These are phyloP conservation scores for Furcula furcula DNA, from an alignment of 2,888 invertebrate species.

Conservation along the genomic window DNA sequence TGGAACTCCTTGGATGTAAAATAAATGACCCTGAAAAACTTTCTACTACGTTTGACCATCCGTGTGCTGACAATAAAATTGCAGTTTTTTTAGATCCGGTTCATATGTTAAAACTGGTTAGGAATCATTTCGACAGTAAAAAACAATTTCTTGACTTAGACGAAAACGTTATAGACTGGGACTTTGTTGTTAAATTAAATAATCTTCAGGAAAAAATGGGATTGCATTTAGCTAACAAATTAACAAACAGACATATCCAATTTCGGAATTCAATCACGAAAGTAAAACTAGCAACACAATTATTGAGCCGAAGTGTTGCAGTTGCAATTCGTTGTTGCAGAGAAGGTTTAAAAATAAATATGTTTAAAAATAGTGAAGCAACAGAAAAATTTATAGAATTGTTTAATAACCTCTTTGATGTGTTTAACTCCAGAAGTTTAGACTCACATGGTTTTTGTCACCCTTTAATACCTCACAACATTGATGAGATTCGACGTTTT, in stretches of 20 bases:
- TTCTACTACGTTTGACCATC: slow-evolving; percentile 23
- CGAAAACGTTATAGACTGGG: neutral
- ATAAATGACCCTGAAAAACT: slow-evolving; percentile 12
- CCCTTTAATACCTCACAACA: neutral
- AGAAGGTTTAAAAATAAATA: neutral
- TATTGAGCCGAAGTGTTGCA: neutral
- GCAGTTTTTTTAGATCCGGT: slow-evolving; percentile 21
- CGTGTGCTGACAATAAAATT: slow-evolving; percentile 10
- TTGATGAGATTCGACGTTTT: neutral
- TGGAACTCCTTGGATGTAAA: slow-evolving; percentile 21
- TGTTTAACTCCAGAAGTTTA: neutral
- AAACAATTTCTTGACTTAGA: slow-evolving; percentile 4
- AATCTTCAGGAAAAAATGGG: neutral
- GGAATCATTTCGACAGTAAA: slow-evolving; percentile 15
- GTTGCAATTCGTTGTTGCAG: neutral
- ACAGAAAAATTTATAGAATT: neutral
- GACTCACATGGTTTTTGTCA: neutral
- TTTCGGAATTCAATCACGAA: too few species aligned
- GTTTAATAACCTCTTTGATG: neutral
- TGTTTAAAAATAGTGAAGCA: neutral
- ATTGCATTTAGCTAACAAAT: neutral
- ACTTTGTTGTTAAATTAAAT: neutral
- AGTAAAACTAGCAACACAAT: too few species aligned
- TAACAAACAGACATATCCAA: neutral
- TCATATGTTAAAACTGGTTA: slow-evolving; percentile 20